Conservation (phyloP, 2,113 vertebrate genomes). For the Chaetops frenatus region DNA sequence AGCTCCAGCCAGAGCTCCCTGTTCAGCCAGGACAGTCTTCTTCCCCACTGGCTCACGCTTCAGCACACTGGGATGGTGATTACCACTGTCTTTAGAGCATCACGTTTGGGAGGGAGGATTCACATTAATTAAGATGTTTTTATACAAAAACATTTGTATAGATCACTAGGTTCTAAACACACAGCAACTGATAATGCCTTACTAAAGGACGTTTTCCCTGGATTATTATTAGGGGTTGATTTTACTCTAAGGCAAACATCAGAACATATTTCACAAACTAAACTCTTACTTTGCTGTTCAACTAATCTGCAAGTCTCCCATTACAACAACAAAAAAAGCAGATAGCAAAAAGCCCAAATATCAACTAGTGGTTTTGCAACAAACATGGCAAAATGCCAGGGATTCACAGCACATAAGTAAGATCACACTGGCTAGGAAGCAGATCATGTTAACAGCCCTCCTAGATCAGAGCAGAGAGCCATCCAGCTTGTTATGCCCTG, state of each 20-base stretch:
- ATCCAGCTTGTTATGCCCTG: background rate
- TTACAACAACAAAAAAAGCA: background rate
- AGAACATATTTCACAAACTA: background rate
- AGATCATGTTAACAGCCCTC: background rate
- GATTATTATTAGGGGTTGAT: background rate
- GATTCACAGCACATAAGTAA: background rate
- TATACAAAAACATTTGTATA: background rate
- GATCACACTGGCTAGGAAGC: background rate
- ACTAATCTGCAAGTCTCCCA: background rate
- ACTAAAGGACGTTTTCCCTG: background rate
- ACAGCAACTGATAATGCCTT: background rate
- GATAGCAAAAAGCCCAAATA: rapidly evolving
- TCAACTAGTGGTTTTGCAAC: background rate
- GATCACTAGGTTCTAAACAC: background rate
- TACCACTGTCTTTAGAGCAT: background rate
- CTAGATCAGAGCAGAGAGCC: background rate
- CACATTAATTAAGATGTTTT: background rate
- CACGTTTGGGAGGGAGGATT: background rate
- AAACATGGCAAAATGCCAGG: background rate
- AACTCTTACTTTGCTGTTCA: background rate
- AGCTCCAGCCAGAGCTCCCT: background rate
- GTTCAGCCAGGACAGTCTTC: background rate
- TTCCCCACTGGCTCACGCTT: background rate
- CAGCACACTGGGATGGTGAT: background rate
- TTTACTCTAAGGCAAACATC: background rate